Conservation (phyloP, 2,888 invertebrate species). For the Dyspetes luteomarginatus region DNA sequence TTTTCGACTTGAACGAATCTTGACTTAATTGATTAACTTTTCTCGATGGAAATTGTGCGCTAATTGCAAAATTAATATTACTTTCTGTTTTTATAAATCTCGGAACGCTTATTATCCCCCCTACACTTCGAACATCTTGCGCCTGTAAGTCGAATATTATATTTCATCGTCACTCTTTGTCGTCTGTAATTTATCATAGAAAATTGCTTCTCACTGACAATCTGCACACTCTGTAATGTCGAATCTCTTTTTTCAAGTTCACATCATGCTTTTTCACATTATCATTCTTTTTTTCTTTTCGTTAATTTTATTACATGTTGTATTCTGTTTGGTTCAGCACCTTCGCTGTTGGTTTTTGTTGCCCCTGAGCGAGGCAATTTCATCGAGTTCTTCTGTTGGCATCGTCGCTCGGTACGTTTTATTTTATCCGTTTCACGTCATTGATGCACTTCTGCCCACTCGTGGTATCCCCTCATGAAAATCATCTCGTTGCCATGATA, state of each 20-base stretch:
- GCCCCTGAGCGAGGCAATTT: conserved; percentile 76
- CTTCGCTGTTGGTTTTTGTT: conserved; percentile 78
- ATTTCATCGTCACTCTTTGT: conserved; percentile 1
- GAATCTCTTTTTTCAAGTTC: conserved; percentile 55
- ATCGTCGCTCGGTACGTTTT: conserved; percentile 80
- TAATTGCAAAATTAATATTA: conserved; percentile 43
- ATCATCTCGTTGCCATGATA: conserved; percentile 3
- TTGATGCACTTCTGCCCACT: not conserved
- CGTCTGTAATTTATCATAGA: conserved; percentile 14
- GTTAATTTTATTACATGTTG: conserved; percentile 70
- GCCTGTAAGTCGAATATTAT: conserved; percentile 46
- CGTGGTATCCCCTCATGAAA: too few species aligned
- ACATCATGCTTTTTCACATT: conserved; percentile 41
- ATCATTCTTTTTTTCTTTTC: conserved; percentile 60
- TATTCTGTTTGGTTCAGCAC: conserved; percentile 81
- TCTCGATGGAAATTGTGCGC: not conserved
- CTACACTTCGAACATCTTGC: conserved; percentile 38
- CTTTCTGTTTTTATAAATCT: conserved; percentile 37
- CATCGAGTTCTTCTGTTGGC: conserved; percentile 78
- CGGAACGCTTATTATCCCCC: conserved; percentile 49
- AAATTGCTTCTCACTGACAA: not conserved
- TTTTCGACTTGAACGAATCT: conserved; percentile 2
- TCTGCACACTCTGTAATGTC: not conserved
- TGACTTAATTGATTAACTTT: too few species aligned
- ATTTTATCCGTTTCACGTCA: conserved; percentile 52